Evolutionary conservation across 2,888 invertebrate species (phyloP).

Genomic region (Cheiracanthium punctorium): DNA sequence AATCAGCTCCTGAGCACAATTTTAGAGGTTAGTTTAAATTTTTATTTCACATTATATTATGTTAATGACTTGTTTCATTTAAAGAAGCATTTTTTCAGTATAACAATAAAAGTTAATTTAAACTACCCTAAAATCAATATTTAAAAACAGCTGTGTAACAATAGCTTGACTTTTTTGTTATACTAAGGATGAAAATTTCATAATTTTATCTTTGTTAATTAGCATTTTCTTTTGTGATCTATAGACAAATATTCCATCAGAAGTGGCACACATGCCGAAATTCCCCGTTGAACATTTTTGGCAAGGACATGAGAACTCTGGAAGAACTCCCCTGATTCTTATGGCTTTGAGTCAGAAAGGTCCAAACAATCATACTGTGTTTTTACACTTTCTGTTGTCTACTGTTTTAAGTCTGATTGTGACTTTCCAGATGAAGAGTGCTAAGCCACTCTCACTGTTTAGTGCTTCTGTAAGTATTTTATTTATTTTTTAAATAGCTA

Average conservation of each 20-base stretch:
- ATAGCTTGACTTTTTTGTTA: background rate
- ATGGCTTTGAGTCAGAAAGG: constrained; percentile 86
- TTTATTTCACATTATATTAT: too few species aligned
- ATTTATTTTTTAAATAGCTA: too few species aligned
- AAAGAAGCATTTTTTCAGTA: too few species aligned
- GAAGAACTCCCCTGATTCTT: constrained; percentile 82
- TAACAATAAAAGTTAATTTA: too few species aligned
- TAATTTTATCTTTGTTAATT: background rate
- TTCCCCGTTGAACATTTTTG: constrained; percentile 76
- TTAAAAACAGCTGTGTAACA: background rate
- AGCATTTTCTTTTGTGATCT: background rate
- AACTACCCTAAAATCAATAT: background rate
- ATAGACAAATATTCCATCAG: constrained; percentile 72
- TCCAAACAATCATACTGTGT: constrained; percentile 85
- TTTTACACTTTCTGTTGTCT: constrained; percentile 87
- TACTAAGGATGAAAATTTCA: background rate
- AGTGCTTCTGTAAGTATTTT: constrained; percentile 81
- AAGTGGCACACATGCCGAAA: constrained; percentile 76
- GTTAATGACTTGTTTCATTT: too few species aligned
- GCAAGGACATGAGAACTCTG: constrained; percentile 67
- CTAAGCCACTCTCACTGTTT: constrained; percentile 85
- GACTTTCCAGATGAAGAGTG: constrained; percentile 82
- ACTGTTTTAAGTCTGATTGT: constrained; percentile 87
- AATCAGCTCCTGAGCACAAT: constrained; percentile 80
- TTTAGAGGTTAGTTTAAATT: constrained; percentile 77